These are phyloP conservation scores for Seladonia tumulorum DNA, from an alignment of 2,888 invertebrate genomes.

Conservation along the genomic window DNA sequence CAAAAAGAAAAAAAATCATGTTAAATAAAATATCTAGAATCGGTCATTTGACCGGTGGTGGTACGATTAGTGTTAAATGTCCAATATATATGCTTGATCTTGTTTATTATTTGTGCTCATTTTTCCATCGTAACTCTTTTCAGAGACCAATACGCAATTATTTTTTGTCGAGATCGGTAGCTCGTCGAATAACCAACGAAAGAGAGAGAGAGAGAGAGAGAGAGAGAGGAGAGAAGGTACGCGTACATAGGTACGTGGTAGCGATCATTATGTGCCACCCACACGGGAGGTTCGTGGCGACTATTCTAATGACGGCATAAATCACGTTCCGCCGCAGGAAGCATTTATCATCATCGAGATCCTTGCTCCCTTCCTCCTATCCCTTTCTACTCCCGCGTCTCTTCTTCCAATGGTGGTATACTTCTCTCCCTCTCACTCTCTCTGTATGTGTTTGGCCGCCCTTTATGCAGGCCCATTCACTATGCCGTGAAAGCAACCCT, in stretches of 20 bases:
- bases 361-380: slow-evolving; percentile 49
- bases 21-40: too few species aligned
- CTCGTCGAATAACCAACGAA: slow-evolving; percentile 28
- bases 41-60: too few species aligned
- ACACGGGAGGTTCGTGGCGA: slow-evolving; percentile 71
- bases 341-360: slow-evolving; percentile 79
- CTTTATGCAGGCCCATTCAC: slow-evolving; percentile 24
- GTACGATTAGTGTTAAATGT: too few species aligned
- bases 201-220: not conserved
- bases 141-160: not conserved
- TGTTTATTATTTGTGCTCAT: too few species aligned
- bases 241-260: slow-evolving; percentile 50
- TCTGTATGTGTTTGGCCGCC: slow-evolving; percentile 2
- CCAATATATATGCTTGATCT: too few species aligned
- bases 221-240: not conserved
- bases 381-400: not conserved
- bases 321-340: slow-evolving; percentile 75
- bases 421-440: slow-evolving; percentile 7
- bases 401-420: not conserved
- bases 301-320: slow-evolving; percentile 79
- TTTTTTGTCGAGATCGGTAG: slow-evolving; percentile 41
- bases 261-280: slow-evolving; percentile 76
- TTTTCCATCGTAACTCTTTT: too few species aligned
- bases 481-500: slow-evolving; percentile 28
- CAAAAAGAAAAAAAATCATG: too few species aligned